phyloP scores from a whole-genome alignment of 1,140 invertebrate genomes.

The Diorhabda elongata region DNA sequence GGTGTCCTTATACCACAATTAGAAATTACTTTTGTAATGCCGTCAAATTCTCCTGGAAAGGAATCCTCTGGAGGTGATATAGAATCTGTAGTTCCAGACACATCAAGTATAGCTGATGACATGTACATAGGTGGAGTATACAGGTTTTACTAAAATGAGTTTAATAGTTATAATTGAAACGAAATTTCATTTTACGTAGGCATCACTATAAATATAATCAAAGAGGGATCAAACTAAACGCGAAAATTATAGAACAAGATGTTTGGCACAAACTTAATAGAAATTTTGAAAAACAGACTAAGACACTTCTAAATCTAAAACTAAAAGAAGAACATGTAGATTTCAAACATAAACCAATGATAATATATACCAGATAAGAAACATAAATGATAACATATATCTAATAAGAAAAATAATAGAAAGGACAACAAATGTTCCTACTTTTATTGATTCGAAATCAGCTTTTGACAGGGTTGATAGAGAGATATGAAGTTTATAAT shows the following conservation, averaged over 20 bases:
- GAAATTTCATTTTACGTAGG: background rate
- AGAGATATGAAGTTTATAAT: no score
- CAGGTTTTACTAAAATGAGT: background rate
- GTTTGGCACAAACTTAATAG: background rate
- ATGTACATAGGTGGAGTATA: conserved; percentile 45
- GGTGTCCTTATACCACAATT: conserved; percentile 77
- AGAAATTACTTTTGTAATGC: conserved; percentile 83
- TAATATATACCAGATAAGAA: no score
- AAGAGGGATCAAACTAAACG: no score
- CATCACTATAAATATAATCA: no score
- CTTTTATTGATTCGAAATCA: no score
- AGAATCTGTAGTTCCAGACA: conserved; percentile 76
- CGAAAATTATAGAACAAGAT: no score
- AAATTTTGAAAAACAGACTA: conserved; percentile 3
- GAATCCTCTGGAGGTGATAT: conserved; percentile 38
- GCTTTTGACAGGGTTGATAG: no score
- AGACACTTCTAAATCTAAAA: background rate
- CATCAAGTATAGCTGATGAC: conserved; percentile 74
- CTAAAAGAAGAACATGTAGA: no score
- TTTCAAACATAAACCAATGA: no score
- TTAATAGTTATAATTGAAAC: background rate
- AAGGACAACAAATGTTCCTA: no score
- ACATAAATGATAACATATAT: no score
- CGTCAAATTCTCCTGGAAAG: conserved; percentile 48
- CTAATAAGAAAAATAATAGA: no score